Evolutionary conservation across 2,888 invertebrate species (phyloP), one percentile per base, ranked within the genome.

Genomic region (Gisinianus flammeolus): DNA sequence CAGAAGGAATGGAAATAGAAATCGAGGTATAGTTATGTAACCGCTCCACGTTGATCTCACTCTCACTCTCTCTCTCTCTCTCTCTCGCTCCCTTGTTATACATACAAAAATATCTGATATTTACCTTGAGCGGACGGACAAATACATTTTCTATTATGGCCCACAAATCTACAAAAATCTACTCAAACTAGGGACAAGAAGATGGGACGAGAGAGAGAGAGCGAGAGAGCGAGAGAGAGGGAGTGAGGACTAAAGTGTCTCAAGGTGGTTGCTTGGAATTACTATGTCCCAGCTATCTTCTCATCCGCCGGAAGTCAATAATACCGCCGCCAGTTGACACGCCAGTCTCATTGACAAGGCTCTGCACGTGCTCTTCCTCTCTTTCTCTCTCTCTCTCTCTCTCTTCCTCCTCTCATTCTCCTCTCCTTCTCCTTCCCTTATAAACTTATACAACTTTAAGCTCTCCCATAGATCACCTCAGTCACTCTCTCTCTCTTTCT

Each of bases 271-370:
- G 33, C 33, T 33, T 19, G 30, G 30, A 28, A 71, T 71, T 71
- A 71, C 44, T 71, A 71, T 71, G 71, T 44, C 28, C 28, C 52
- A 26, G 71, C 71, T 71, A 71, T 71, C 71, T 56, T 71, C 71
- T 54, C 71, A 71, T 71, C 71, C 28, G 71, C 56, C 71, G 71
- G 71, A 71, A 71, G 71, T 71, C 71, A 71, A 71, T 71, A 71
- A 71, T 71, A 71, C 71, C 68, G 68, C 71, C 71, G 71, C 71
- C 56, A 71, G 71, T 71, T 71, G 70, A 70, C 70, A 52, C 31
- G 71, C 44, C 71, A 71, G 52, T 71, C 22, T 71, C 71, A 71
- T 71, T 71, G 56, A 71, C 71, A 54, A 71, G 19, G 54, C 71
- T 22, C 30, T 30, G 54, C 71, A 71, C 71, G 71, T 71, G 56